Evolutionary conservation across 2,113 vertebrate species (phyloP), one percentile per base, ranked within the genome.

Genomic region (Dicaeum eximium): DNA sequence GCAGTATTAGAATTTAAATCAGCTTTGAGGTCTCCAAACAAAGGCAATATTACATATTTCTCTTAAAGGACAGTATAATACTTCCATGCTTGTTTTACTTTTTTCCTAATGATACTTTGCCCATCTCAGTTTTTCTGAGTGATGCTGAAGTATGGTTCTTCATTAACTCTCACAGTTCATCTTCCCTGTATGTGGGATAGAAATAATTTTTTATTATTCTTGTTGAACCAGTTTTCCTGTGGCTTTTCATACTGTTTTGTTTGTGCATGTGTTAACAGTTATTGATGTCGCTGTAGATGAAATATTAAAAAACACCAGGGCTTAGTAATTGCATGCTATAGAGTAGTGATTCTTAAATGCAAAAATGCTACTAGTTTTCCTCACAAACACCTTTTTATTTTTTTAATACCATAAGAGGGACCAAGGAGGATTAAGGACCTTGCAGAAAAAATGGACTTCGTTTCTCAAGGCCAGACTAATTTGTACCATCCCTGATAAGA

Each of bases 381-480:
- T 95, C 12, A 77, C 31, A 31, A 87, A 53, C 5, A 53, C 3
- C 6, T 57, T 17, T 22, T 47, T 64, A 2, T 73, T 53, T 66
- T 60, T 20, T 28, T n/a, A 27, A 65, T 19, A 54, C 65, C 47
- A 50, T 91, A 93, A 99, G 99, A 99, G 99, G 4, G 99, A 99
- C 96, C 98, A 98, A 77, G 99, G 99, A 3, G 99, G 99, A 45
- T 98, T 99, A 92, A 98, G 99, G 92, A 99, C 98, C 22, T 97
- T 99, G 70, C 99, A 99, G 95, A 99, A 99, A 96, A 99, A 99
- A 93, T 99, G 99, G 99, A 99, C 99, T 2, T 98, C 99, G 15
- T 99, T 99, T 97, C 98, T 99, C 75, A 99, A 99, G 96, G 99
- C 99, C 82, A 98, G 99, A 84, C 97, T 99, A 92, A 98, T 99